Evolutionary conservation across 2,797 vertebrate genomes (phyloP), one percentile per base, ranked within the genome.

Genomic region (Sandelia bainsii): DNA sequence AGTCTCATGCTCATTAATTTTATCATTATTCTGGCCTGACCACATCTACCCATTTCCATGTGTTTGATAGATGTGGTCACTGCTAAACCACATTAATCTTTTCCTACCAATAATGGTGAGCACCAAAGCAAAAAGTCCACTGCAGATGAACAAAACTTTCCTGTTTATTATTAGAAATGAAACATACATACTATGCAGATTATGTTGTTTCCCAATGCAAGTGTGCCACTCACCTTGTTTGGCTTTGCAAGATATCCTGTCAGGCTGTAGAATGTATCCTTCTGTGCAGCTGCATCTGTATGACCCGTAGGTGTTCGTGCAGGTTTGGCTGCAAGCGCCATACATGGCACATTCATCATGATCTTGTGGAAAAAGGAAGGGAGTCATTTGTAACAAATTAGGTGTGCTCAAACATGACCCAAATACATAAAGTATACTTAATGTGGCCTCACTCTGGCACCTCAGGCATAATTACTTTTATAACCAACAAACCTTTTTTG

Each of bases 281-380:
- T 99, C 97, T 81, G 95, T 93, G 88, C 98, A 99, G 88, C 96
- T 95, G 90, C 98, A 99, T 42, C 88, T 77, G 81, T 96, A 99
- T 6, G 98, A 98, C 77, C 98, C 98, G 0, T 96, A 93, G 27
- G 95, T 97, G 90, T 99, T 99, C 19, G 76, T 79, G 88, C 98
- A 99, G 75, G 84, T 96, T 93, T 99, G 98, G 92, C 97, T 98
- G 67, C 98, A 99, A 32, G 93, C 92, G 40, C 97, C 98, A 32
- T 99, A 99, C 8, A 67, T 79, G 74, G 94, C 84, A 62, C 98
- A 99, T 93, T 99, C 98, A 94, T 99, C 95, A 93, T 96, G 90
- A 94, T 99, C 98, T 99, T 89, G 88, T 73, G 86, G 92, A 94
- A 81, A 87, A 81, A 63, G 72, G 45, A 86, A 92, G 50, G 87